phyloP scores from a whole-genome alignment of 2,113 vertebrate genomes.

The Trogon melanurus region DNA sequence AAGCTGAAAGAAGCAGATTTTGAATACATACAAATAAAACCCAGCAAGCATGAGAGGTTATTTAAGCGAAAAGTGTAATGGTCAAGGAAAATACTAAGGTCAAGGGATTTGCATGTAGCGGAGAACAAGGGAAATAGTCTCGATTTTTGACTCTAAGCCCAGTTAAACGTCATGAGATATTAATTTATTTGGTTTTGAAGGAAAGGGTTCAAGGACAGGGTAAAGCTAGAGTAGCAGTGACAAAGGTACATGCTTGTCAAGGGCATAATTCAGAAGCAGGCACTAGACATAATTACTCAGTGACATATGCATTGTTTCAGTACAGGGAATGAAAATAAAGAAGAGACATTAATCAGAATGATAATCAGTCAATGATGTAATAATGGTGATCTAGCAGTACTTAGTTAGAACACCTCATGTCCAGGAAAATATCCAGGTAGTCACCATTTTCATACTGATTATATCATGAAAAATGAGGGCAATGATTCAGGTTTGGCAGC shows the following conservation, averaged over 20 bases:
- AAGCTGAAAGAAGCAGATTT: not conserved
- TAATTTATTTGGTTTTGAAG: not conserved
- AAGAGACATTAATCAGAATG: slow-evolving; percentile 75
- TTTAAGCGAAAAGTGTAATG: not conserved
- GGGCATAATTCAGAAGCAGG: slow-evolving; percentile 43
- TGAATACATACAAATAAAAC: not conserved
- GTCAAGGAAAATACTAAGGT: not conserved
- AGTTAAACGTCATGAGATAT: not conserved
- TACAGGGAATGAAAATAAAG: slow-evolving; percentile 73
- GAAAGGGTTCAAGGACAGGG: not conserved
- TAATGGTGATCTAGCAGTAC: slow-evolving; percentile 70
- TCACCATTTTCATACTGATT: slow-evolving; percentile 76
- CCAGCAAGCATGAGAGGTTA: fast-evolving
- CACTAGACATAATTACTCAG: slow-evolving; percentile 35
- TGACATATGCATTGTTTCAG: slow-evolving; percentile 67
- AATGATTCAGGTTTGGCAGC: slow-evolving; percentile 81
- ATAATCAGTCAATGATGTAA: slow-evolving; percentile 77
- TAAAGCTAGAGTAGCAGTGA: not conserved
- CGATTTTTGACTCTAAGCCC: not conserved
- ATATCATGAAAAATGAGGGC: slow-evolving; percentile 77
- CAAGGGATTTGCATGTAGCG: not conserved
- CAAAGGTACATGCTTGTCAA: slow-evolving; percentile 1
- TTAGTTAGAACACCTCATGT: slow-evolving; percentile 68
- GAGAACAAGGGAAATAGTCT: not conserved
- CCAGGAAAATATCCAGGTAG: slow-evolving; percentile 75